phyloP scores from a whole-genome alignment of 2,797 vertebrate genomes.

The Chromis chromis region DNA sequence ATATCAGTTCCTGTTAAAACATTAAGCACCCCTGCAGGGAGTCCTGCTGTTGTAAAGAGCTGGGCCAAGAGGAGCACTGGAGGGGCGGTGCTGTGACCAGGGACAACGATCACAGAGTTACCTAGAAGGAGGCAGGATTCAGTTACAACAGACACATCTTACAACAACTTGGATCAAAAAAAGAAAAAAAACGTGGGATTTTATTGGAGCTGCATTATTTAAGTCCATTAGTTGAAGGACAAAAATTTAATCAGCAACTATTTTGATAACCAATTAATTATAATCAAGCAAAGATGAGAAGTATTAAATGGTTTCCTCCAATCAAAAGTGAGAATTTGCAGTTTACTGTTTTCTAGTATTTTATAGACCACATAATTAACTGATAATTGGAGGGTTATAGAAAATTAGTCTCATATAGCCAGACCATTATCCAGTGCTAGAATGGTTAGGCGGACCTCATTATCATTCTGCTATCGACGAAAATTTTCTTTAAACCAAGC shows the following conservation, averaged over 20 bases:
- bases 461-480: too few relatives aligned
- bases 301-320: background rate
- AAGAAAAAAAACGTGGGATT: background rate
- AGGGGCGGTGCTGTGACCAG: constrained; percentile 75
- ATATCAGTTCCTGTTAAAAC: constrained; percentile 84
- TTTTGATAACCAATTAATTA: background rate
- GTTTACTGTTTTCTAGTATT: too few relatives aligned
- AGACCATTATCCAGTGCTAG: too few relatives aligned
- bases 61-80: constrained; percentile 88
- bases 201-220: background rate
- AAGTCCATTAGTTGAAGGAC: background rate
- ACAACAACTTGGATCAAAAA: background rate
- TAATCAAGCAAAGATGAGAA: background rate
- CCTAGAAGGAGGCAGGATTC: constrained; percentile 73
- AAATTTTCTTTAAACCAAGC: too few relatives aligned
- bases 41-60: constrained; percentile 83
- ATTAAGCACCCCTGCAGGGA: constrained; percentile 87
- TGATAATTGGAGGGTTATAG: too few relatives aligned
- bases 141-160: background rate
- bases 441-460: too few relatives aligned
- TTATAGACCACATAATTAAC: too few relatives aligned
- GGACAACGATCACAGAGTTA: constrained; percentile 87
- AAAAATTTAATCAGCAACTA: background rate
- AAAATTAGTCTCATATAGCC: too few relatives aligned
- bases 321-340: too few relatives aligned